A percentile compares a stretch with the other conserved stretches of the same genome.
These are phyloP conservation scores for Adelosebastes latens DNA, from an alignment of 2,797 vertebrate species.

Conservation along the genomic window DNA sequence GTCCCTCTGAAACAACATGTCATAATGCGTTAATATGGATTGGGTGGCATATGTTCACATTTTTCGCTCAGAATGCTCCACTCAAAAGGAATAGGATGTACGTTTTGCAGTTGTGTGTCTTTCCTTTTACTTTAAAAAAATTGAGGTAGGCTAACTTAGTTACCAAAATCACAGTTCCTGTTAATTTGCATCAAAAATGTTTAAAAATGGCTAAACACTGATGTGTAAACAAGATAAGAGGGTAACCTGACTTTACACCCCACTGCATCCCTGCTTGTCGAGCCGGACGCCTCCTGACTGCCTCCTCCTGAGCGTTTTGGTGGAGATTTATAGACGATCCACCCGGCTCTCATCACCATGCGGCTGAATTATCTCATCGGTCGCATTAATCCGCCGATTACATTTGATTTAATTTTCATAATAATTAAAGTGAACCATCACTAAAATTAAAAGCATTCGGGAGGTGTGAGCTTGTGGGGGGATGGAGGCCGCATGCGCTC, in stretches of 20 bases:
- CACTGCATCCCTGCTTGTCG: conserved; percentile 6
- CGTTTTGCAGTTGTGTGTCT: not conserved
- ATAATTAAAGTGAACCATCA: conserved; percentile 87
- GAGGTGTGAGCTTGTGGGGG: conserved; percentile 14
- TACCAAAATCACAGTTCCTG: not conserved
- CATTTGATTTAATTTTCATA: conserved; percentile 86
- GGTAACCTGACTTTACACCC: conserved; percentile 38
- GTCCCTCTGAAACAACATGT: not conserved
- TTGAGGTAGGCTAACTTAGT: not conserved
- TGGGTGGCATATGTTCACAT: too few relatives aligned
- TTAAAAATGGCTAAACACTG: conserved; percentile 7
- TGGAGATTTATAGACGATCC: conserved; percentile 82
- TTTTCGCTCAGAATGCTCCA: too few relatives aligned
- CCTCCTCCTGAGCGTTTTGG: conserved; percentile 52
- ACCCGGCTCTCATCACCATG: conserved; percentile 71
- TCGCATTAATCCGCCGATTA: conserved; percentile 84
- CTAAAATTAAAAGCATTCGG: conserved; percentile 79
- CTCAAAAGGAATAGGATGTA: not conserved
- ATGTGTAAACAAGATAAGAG: conserved; percentile 40
- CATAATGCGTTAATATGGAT: not conserved
- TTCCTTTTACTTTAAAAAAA: not conserved
- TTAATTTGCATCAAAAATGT: not conserved
- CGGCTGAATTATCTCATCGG: conserved; percentile 82
- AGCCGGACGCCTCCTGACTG: conserved; percentile 37
- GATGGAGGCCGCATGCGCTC: conserved; percentile 33